Evolutionary conservation across 2,113 vertebrate genomes (phyloP).

Genomic region (Bujurquina vittata): DNA sequence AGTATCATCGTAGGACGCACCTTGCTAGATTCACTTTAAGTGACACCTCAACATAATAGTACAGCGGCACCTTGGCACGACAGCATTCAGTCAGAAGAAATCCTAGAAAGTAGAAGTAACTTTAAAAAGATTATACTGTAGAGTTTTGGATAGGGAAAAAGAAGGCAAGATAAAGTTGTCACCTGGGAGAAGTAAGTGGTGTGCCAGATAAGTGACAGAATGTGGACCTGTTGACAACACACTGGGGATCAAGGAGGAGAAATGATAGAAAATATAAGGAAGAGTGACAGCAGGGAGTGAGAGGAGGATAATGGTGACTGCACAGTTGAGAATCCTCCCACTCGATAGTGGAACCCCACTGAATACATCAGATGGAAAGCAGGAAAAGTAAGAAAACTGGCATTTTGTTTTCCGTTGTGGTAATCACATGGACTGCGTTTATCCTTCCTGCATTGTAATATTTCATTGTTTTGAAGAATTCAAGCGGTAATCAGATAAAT

Average conservation of each 20-base stretch:
- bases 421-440: not conserved
- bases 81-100: conserved; percentile 9
- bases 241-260: conserved; percentile 39
- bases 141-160: not conserved
- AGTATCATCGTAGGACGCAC: not conserved
- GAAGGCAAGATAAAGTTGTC: conserved; percentile 44
- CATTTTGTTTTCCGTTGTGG: not conserved
- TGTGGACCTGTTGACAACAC: conserved; percentile 51
- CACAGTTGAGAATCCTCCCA: conserved; percentile 47
- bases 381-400: not conserved
- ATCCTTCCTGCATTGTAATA: not conserved
- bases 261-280: conserved; percentile 34
- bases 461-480: not conserved
- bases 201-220: conserved; percentile 56
- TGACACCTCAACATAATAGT: not conserved
- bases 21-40: not conserved
- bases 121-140: not conserved
- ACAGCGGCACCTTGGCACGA: not conserved
- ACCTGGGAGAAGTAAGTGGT: conserved; percentile 38
- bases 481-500: not conserved
- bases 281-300: conserved; percentile 45
- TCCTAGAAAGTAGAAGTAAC: conserved; percentile 2
- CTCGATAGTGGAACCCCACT: conserved; percentile 30
- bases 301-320: conserved; percentile 23
- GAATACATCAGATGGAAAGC: conserved; percentile 50